A percentile compares a stretch with the other conserved stretches of the same genome.
Evolutionary conservation across 2,888 invertebrate genomes (phyloP).

Genomic region (Mystacides longicornis): DNA sequence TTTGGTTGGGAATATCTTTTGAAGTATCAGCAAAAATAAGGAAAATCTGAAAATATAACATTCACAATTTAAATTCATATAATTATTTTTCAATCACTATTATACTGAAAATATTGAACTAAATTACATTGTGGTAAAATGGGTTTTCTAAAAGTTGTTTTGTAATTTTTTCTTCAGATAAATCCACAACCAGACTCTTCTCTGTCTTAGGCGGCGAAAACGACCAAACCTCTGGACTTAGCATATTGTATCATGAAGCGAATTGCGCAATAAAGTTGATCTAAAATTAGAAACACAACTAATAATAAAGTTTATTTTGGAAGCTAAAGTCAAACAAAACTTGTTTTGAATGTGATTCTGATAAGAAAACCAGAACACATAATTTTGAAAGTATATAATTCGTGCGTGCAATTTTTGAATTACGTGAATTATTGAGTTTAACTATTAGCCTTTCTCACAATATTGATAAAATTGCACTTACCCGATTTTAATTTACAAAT

Average conservation of each 20-base stretch:
- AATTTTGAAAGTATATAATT: too few species aligned
- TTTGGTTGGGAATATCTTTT: constrained; percentile 35
- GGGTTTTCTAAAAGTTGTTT: constrained; percentile 36
- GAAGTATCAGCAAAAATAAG: constrained; percentile 44
- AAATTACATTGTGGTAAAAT: constrained; percentile 48
- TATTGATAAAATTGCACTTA: too few species aligned
- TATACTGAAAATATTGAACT: constrained; percentile 2
- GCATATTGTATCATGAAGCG: constrained; percentile 36
- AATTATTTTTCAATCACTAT: constrained; percentile 19
- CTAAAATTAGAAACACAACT: too few species aligned
- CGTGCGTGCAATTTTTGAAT: too few species aligned
- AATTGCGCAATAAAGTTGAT: constrained; percentile 20
- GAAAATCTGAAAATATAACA: constrained; percentile 39
- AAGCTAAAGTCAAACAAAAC: too few species aligned
- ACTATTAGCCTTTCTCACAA: too few species aligned
- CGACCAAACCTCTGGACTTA: constrained; percentile 50
- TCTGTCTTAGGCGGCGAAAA: constrained; percentile 38
- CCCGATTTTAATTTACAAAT: too few species aligned
- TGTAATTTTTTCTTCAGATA: constrained; percentile 8
- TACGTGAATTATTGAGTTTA: too few species aligned
- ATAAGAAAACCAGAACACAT: too few species aligned
- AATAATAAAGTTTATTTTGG: too few species aligned
- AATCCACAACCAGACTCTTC: constrained; percentile 1
- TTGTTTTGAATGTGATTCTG: too few species aligned
- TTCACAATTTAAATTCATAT: constrained; percentile 28